These are phyloP conservation scores for Lethrus apterus DNA, from an alignment of 1,140 invertebrate genomes.

Conservation along the genomic window DNA sequence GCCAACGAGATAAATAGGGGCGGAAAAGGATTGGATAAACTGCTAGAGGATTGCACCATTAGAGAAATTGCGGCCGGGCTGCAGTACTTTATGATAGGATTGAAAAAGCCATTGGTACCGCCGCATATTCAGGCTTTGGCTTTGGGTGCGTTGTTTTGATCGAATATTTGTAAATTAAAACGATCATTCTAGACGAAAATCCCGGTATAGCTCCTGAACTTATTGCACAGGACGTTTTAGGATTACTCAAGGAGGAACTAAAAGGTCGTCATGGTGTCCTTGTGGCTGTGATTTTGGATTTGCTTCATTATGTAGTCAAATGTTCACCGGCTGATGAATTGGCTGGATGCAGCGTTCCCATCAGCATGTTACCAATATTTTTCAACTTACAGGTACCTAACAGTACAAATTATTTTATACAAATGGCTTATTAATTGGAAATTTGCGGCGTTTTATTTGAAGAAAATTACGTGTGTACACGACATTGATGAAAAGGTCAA, in stretches of 20 bases:
- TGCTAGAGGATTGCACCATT: conserved; percentile 29
- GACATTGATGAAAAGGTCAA: conserved; percentile 2
- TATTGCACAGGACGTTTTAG: conserved; percentile 43
- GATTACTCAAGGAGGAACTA: conserved; percentile 42
- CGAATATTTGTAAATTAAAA: not conserved
- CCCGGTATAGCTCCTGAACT: conserved; percentile 38
- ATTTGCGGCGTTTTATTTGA: too few relatives aligned
- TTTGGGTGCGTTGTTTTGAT: conserved; percentile 34
- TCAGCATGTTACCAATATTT: conserved; percentile 44
- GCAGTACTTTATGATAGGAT: conserved; percentile 37
- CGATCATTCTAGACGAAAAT: conserved; percentile 26
- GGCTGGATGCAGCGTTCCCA: conserved; percentile 40
- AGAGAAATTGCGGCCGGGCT: conserved; percentile 39
- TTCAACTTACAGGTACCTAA: conserved; percentile 41
- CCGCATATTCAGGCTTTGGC: conserved; percentile 41
- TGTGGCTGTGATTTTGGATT: conserved; percentile 37
- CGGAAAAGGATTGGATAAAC: conserved; percentile 18
- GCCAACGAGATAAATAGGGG: conserved; percentile 21
- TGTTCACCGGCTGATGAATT: conserved; percentile 43
- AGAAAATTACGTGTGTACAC: too few relatives aligned
- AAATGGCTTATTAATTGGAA: too few relatives aligned
- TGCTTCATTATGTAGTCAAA: conserved; percentile 40
- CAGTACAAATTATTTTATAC: not conserved
- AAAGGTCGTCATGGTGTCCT: conserved; percentile 39
- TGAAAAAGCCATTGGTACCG: conserved; percentile 43